phyloP scores from a whole-genome alignment of 2,797 vertebrate genomes.

The Danio choprae region DNA sequence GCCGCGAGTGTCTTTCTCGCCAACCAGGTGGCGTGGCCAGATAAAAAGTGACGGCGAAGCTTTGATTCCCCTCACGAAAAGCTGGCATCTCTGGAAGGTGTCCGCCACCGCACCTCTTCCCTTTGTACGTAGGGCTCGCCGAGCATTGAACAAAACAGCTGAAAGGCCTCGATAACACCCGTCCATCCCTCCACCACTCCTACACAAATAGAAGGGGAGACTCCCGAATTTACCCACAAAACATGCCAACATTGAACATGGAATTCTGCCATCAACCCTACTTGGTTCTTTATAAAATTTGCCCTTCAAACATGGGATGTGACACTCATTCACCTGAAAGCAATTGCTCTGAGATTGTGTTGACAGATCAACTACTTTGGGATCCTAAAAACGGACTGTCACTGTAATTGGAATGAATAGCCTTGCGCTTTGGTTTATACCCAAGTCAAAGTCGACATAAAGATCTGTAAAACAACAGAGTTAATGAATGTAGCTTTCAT shows the following conservation, averaged over 20 bases:
- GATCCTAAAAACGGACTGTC: constrained; percentile 25
- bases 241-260: neutral
- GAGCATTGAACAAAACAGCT: constrained; percentile 68
- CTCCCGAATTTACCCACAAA: constrained; percentile 14
- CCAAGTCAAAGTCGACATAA: constrained; percentile 52
- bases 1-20: neutral
- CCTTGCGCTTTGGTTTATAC: constrained; percentile 34
- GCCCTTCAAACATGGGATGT: constrained; percentile 22
- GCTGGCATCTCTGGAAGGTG: constrained; percentile 70
- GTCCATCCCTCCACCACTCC: neutral
- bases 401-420: constrained; percentile 41
- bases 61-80: constrained; percentile 67
- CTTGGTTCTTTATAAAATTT: constrained; percentile 5
- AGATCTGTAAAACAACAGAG: constrained; percentile 50
- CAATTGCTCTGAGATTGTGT: constrained; percentile 22
- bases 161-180: constrained; percentile 70
- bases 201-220: constrained; percentile 18
- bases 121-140: constrained; percentile 68
- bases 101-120: constrained; percentile 68
- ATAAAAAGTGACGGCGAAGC: constrained; percentile 48
- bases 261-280: constrained; percentile 2
- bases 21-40: constrained; percentile 58
- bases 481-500: constrained; percentile 59
- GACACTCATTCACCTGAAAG: constrained; percentile 29
- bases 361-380: constrained; percentile 22